Evolutionary conservation across 2,888 invertebrate species (phyloP), one percentile per base, ranked within the genome.

Genomic region (Helleia helle): DNA sequence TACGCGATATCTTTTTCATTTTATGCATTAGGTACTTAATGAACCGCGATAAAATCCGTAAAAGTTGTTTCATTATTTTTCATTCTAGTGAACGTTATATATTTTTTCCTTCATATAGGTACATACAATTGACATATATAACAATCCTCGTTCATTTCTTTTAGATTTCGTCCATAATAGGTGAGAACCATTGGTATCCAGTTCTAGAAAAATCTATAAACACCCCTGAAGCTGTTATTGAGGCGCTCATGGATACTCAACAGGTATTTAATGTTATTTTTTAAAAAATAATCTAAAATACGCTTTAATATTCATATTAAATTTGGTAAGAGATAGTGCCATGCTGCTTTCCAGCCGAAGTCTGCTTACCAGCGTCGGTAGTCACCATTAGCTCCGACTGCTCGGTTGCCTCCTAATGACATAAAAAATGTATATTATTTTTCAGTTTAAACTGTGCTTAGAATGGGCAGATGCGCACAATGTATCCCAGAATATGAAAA

Each of bases 381-480:
- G n/a, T n/a, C n/a, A n/a, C n/a, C n/a, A n/a, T n/a, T n/a, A n/a
- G n/a, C n/a, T n/a, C n/a, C n/a, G n/a, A n/a, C n/a, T n/a, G n/a
- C n/a, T n/a, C n/a, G n/a, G n/a, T n/a, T n/a, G n/a, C n/a, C n/a
- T n/a, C n/a, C n/a, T n/a, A n/a, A 51, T 4, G 29, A 4, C 37
- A 18, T 2, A 18, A 13, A 31, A 24, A 7, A 15, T 11, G 1
- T 4, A 14, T 30, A 4, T n/a, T 1, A 22, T 27, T 13, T 79
- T 79, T 41, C 72, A 90, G 86, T 87, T 88, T 47, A 87, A 90
- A 52, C 58, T 91, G 1, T 90, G 93, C 50, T 73, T 91, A 34
- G 87, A 91, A 46, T 93, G 92, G 89, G 87, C 91, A 6, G 87
- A 90, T 34, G 86, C 88, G 6, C 89, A 91, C 48, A 79, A 87